These are phyloP conservation scores for Amphimedon queenslandica DNA, from an alignment of 37 sponge, comb jelly and placozoan genomes.

Conservation along the genomic window DNA sequence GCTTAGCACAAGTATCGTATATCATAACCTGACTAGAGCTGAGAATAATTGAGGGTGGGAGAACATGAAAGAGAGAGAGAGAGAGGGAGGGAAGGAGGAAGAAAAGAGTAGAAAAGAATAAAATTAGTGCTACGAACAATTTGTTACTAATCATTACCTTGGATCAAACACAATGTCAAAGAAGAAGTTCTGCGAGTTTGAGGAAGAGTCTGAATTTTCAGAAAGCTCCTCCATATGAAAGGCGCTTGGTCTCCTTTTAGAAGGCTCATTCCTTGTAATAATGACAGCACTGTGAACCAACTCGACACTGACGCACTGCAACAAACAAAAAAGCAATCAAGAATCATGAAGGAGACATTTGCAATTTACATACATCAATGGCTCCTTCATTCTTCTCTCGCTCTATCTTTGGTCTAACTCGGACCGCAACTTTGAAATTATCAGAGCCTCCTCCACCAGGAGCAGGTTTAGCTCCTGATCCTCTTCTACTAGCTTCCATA, in stretches of 20 bases:
- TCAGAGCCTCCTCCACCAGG: no score
- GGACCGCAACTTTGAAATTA: slow-evolving; percentile 83
- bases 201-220: slow-evolving; percentile 18
- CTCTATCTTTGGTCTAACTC: slow-evolving; percentile 71
- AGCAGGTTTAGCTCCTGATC: no score
- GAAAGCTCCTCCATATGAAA: slow-evolving; percentile 53
- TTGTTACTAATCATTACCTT: background rate
- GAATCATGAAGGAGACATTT: no score
- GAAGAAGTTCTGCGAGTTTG: slow-evolving; percentile 43
- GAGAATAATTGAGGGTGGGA: no score
- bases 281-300: slow-evolving; percentile 13
- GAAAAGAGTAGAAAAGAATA: background rate
- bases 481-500: no score
- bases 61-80: background rate
- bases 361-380: no score
- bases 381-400: slow-evolving; percentile 24
- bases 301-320: slow-evolving; percentile 44
- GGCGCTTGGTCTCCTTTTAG: background rate
- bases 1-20: slow-evolving; percentile 44
- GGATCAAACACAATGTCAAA: slow-evolving; percentile 2
- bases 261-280: slow-evolving; percentile 18
- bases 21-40: slow-evolving; percentile 59
- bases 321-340: background rate
- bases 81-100: no score
- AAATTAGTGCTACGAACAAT: background rate